Percentiles rank a stretch among this genome's conserved stretches.
Evolutionary conservation across 2,797 vertebrate species (phyloP).

Genomic region (Xenopus petersii): DNA sequence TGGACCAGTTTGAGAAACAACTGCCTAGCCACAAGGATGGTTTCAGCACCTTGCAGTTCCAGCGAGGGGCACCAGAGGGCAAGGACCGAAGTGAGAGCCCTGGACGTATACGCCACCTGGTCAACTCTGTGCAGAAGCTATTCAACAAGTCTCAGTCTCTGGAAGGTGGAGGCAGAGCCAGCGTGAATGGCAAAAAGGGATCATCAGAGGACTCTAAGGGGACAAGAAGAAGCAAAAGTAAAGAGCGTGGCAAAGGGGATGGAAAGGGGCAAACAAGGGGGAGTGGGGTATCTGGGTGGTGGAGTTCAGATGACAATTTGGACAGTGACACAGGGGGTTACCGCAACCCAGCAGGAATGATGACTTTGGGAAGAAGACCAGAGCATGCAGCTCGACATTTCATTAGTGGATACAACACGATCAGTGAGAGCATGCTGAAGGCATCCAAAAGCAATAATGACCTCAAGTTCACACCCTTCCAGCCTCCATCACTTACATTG

Average conservation of each 20-base stretch:
- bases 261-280: conserved; percentile 87
- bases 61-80: conserved; percentile 72
- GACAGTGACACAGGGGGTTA: conserved; percentile 83
- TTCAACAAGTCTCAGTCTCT: conserved; percentile 96
- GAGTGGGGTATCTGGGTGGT: conserved; percentile 92
- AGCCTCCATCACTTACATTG: conserved; percentile 58
- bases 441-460: conserved; percentile 91
- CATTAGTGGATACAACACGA: conserved; percentile 94
- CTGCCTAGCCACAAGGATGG: conserved; percentile 88
- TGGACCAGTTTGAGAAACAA: conserved; percentile 97
- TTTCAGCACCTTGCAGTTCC: conserved; percentile 96
- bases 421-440: conserved; percentile 92
- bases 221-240: conserved; percentile 90
- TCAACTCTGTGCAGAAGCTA: conserved; percentile 96
- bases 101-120: conserved; percentile 92
- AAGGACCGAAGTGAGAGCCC: conserved; percentile 95
- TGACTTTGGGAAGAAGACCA: conserved; percentile 85
- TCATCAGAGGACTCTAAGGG: conserved; percentile 80
- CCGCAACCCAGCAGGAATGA: conserved; percentile 87
- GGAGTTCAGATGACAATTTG: conserved; percentile 96
- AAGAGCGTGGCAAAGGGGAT: conserved; percentile 89
- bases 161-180: conserved; percentile 85
- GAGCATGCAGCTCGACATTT: conserved; percentile 92
- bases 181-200: conserved; percentile 79
- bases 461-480: conserved; percentile 73